A percentile compares a stretch with the other conserved stretches of the same genome.
Conservation (phyloP, 2,113 vertebrate species). For the Acrocephalus arundinaceus region DNA sequence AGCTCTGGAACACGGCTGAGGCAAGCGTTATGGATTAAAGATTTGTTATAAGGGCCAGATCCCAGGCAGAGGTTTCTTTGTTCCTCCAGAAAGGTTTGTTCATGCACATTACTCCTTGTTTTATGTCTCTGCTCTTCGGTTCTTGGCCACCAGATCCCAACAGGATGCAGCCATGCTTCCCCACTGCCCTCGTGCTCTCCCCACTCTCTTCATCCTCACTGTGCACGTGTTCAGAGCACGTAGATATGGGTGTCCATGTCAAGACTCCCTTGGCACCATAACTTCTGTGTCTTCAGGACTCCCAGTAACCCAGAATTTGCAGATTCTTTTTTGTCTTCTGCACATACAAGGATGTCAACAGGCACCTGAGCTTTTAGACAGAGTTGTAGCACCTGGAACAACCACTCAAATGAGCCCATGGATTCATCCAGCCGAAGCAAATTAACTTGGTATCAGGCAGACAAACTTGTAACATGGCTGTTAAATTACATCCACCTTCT, state of each 20-base stretch:
- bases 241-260: not conserved
- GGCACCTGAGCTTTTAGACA: not conserved
- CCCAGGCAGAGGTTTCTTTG: constrained; percentile 32
- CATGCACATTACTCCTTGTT: not conserved
- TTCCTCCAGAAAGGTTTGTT: constrained; percentile 23
- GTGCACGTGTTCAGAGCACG: not conserved
- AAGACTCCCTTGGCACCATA: not conserved
- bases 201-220: accelerated
- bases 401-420: not conserved
- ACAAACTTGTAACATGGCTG: not conserved
- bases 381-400: not conserved
- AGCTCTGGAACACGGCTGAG: constrained; percentile 2
- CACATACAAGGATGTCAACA: accelerated
- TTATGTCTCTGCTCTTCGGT: not conserved
- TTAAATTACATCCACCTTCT: not conserved
- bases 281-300: not conserved
- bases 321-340: not conserved
- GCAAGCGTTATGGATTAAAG: constrained; percentile 4
- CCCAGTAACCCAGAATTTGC: not conserved
- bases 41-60: not conserved
- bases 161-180: not conserved
- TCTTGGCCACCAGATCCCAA: not conserved
- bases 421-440: not conserved
- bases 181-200: not conserved
- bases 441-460: not conserved